phyloP scores from a whole-genome alignment of 1,140 invertebrate species.

The Rhopalosiphum padi region DNA sequence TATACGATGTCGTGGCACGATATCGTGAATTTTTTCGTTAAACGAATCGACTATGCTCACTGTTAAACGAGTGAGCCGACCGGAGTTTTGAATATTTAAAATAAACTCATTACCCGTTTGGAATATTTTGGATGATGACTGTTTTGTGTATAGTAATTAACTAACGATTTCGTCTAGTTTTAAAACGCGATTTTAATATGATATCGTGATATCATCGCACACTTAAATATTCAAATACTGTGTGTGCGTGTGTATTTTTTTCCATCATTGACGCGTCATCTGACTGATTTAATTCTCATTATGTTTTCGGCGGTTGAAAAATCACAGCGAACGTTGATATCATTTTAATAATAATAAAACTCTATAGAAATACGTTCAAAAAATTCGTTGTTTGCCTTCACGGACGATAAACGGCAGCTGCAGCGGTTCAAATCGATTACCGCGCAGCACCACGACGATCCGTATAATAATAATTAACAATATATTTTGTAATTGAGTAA shows the following conservation, averaged over 20 bases:
- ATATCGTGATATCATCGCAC: not conserved
- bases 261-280: not conserved
- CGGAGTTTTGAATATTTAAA: not conserved
- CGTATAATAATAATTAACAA: not conserved
- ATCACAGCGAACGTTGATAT: not conserved
- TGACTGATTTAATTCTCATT: not conserved
- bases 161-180: not conserved
- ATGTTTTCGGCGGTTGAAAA: not conserved
- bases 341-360: not conserved
- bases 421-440: not conserved
- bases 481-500: not conserved
- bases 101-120: not conserved
- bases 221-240: not conserved
- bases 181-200: not conserved
- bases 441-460: not conserved
- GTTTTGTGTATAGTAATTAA: not conserved
- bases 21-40: not conserved
- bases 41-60: not conserved
- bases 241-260: not conserved
- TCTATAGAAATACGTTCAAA: not conserved
- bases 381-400: not conserved
- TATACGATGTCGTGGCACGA: too few species aligned
- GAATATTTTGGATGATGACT: not conserved
- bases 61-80: not conserved
- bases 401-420: not conserved